A percentile compares a stretch with the other conserved stretches of the same genome.
These are phyloP conservation scores for Oncopodura yosiiana DNA, from an alignment of 1,140 invertebrate genomes.

Conservation along the genomic window DNA sequence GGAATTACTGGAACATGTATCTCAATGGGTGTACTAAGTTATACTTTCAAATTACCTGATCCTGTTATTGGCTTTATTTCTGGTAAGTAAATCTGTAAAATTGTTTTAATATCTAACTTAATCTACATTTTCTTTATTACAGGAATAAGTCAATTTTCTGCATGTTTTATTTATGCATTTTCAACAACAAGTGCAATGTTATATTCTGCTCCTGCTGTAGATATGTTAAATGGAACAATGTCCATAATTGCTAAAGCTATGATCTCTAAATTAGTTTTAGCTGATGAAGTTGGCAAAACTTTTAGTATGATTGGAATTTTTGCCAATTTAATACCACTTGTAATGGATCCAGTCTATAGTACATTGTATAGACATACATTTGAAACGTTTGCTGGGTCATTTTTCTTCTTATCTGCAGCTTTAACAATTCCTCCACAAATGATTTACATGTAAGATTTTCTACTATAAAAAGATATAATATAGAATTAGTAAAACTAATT, in stretches of 20 bases:
- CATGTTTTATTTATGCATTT: conserved; percentile 6
- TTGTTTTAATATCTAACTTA: no score
- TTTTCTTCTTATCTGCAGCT: conserved; percentile 15
- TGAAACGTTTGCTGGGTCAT: neutral
- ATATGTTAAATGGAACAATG: conserved; percentile 25
- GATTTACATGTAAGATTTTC: neutral
- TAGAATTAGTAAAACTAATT: no score
- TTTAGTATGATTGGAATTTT: conserved; percentile 14
- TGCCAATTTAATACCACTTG: conserved; percentile 5
- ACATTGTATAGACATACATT: conserved; percentile 8
- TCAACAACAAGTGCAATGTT: neutral
- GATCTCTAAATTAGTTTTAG: conserved; percentile 11
- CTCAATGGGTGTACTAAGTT: conserved; percentile 7
- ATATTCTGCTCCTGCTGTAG: conserved; percentile 14
- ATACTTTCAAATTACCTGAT: neutral
- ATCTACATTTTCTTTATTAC: neutral
- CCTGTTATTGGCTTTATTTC: neutral
- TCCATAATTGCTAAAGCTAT: conserved; percentile 12
- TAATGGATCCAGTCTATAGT: conserved; percentile 6
- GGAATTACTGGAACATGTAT: neutral
- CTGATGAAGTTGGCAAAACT: conserved; percentile 20
- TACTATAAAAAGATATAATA: neutral
- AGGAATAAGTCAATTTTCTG: conserved; percentile 5
- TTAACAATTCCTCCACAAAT: conserved; percentile 4
- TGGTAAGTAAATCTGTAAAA: no score